A percentile compares a stretch with the other conserved stretches of the same genome.
phyloP scores from a whole-genome alignment of 30 jellyfish, hydroid and myxozoan species.

The Catostylus mosaicus region DNA sequence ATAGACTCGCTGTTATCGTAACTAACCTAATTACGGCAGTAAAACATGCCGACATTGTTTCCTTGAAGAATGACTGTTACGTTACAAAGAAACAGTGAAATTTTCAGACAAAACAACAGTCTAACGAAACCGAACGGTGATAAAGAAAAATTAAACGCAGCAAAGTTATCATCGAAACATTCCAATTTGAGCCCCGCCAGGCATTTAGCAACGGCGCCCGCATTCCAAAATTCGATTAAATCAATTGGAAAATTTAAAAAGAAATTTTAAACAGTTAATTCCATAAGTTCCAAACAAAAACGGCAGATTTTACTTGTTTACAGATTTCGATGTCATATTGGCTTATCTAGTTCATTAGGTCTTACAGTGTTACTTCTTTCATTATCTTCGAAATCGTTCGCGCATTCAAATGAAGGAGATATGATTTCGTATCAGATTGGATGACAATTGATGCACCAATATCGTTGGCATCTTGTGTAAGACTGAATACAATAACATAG shows the following conservation, averaged over 20 bases:
- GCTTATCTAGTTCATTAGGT: background rate
- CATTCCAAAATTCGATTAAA: slow-evolving; percentile 11
- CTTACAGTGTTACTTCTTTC: background rate
- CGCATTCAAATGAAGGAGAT: too few relatives aligned
- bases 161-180: background rate
- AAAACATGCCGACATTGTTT: slow-evolving; percentile 2
- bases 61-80: background rate
- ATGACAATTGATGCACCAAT: too few relatives aligned
- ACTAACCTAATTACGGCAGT: background rate
- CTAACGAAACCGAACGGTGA: background rate
- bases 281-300: background rate
- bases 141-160: background rate
- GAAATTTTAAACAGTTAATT: background rate
- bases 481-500: too few relatives aligned
- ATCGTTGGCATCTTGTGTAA: too few relatives aligned
- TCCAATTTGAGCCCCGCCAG: slow-evolving; percentile 9
- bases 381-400: background rate
- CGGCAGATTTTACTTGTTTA: background rate
- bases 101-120: slow-evolving; percentile 1
- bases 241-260: background rate
- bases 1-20: background rate
- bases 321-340: background rate
- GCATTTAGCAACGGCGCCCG: slow-evolving; percentile 22
- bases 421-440: too few relatives aligned
- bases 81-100: slow-evolving; percentile 2